Evolutionary conservation across 2,113 vertebrate species (phyloP), one percentile per base, ranked within the genome.

Genomic region (Pardalotus punctatus): DNA sequence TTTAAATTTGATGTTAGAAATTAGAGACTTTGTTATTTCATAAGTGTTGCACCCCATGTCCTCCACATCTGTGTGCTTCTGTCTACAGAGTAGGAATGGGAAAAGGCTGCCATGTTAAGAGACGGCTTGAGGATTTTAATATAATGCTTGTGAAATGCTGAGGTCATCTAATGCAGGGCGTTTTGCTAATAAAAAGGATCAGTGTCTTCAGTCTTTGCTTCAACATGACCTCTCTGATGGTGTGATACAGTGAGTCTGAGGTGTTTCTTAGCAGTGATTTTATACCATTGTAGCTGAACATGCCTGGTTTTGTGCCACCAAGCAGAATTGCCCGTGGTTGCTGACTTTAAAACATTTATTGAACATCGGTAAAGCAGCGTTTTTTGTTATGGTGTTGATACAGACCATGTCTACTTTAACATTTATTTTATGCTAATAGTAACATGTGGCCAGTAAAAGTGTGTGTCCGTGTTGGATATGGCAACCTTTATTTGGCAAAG

Each of bases 181-280:
- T 91, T 91, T 36, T 70, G 56, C 10, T 79, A 94, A 58, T 29
- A 90, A n/a, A 81, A 91, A 69, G 73, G 50, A 31, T 66, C 29
- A 18, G 1, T 58, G 29, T 73, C 64, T 91, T 78, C 33, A 47
- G 1, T 48, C 64, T 87, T 27, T 25, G 65, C n/a, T 61, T 67
- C n/a, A 23, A 2, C 24, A 6, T 10, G 53, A 50, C 38, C 8
- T 31, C 31, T 67, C 48, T 70, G 20, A 12, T 54, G 60, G 47
- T 15, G n/a, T 10, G 4, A 7, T 42, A 14, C 19, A 22, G 38
- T 50, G 54, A 7, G 21, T 58, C 38, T 38, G 48, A 8, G 23
- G 38, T 21, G 16, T 64, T 73, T 71, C 81, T 73, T 23, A 36
- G 17, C 24, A 31, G 21, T 11, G 8, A 6, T 58, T 93, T 81